phyloP scores from a whole-genome alignment of 2,888 invertebrate species.

The Tryphoninae sp. region DNA sequence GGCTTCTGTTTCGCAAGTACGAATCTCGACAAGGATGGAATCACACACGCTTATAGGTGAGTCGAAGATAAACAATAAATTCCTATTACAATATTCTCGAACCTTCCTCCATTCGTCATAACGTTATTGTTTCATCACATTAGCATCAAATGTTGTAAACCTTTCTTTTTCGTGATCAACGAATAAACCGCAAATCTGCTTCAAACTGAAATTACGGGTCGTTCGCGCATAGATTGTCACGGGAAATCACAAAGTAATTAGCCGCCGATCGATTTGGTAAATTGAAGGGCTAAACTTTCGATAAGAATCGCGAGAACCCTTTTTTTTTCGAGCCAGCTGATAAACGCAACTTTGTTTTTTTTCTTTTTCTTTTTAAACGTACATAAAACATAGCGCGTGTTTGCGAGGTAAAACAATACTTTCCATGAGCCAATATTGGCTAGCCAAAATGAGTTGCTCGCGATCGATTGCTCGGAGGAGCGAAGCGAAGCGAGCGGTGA shows the following conservation, averaged over 20 bases:
- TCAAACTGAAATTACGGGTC: constrained; percentile 1
- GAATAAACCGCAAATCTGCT: constrained; percentile 21
- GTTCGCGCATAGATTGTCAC: not conserved
- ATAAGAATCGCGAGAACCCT: not conserved
- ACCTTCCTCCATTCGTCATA: not conserved
- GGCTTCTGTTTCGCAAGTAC: constrained; percentile 94
- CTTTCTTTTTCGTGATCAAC: not conserved
- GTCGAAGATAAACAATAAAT: constrained; percentile 69
- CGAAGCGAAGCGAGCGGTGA: constrained; percentile 39
- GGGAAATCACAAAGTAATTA: constrained; percentile 15
- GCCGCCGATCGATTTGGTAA: not conserved
- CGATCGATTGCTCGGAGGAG: constrained; percentile 73
- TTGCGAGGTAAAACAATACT: not conserved
- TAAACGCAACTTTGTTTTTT: not conserved
- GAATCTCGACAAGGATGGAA: constrained; percentile 84
- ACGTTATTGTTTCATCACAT: constrained; percentile 43
- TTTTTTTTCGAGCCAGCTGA: not conserved
- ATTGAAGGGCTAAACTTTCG: not conserved
- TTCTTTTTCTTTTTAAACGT: too few relatives aligned
- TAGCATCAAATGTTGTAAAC: constrained; percentile 24
- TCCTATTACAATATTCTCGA: not conserved
- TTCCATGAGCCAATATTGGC: constrained; percentile 25
- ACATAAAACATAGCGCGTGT: not conserved
- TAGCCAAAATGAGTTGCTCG: constrained; percentile 62
- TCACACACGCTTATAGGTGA: constrained; percentile 91